Evolutionary conservation across 2,888 invertebrate species (phyloP).

Genomic region (Polia nebulosa): DNA sequence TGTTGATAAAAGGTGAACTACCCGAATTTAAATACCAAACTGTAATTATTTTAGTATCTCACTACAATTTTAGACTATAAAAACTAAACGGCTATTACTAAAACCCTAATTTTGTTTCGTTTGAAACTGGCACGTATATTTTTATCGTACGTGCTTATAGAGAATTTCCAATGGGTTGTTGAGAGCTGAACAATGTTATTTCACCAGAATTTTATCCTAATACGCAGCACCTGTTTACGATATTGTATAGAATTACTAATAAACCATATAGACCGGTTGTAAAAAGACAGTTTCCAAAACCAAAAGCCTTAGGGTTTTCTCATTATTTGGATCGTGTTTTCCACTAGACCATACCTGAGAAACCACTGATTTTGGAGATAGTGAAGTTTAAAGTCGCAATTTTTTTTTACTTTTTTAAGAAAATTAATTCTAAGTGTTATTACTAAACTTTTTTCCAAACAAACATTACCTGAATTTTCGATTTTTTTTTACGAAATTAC

Average conservation of each 20-base stretch:
- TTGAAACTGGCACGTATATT: constrained; percentile 26
- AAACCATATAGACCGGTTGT: neutral
- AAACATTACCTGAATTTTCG: no score
- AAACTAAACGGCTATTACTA: neutral
- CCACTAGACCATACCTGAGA: no score
- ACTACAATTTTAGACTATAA: neutral
- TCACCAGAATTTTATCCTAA: neutral
- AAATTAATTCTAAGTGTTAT: no score
- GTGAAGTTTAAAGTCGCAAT: no score
- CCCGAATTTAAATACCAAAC: neutral
- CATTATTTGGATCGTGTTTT: no score
- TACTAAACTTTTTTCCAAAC: no score
- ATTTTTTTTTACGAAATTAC: no score
- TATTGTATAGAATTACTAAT: neutral
- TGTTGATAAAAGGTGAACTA: no score
- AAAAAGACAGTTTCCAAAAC: no score
- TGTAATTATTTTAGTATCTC: neutral
- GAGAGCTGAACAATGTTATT: neutral
- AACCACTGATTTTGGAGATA: no score
- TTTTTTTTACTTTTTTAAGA: no score
- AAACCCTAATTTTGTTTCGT: neutral
- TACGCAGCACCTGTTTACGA: neutral
- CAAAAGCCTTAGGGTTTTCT: no score
- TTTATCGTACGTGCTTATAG: constrained; percentile 7
- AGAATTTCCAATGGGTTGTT: constrained; percentile 17